phyloP scores from a whole-genome alignment of 1,140 invertebrate genomes.

The Drosophila fuyamai region DNA sequence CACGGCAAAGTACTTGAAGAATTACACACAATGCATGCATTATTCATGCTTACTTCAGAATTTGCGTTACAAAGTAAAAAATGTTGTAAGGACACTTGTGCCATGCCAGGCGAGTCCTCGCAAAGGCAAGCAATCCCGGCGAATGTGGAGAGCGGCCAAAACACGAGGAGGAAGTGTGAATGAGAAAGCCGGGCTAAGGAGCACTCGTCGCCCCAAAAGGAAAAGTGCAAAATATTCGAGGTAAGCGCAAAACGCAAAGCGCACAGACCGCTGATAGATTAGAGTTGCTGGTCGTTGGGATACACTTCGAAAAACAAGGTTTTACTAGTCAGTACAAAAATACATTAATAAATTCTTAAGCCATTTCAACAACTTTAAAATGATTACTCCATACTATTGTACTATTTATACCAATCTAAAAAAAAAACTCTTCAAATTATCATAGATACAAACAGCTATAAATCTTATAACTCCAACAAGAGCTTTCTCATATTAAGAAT shows the following conservation, averaged over 20 bases:
- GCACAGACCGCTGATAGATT: constrained; percentile 70
- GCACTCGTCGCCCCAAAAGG: constrained; percentile 13
- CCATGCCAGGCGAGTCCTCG: constrained; percentile 45
- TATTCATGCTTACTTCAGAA: constrained; percentile 83
- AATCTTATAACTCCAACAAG: too few relatives aligned
- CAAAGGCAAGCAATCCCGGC: constrained; percentile 14
- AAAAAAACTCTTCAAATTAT: too few relatives aligned
- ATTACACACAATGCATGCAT: constrained; percentile 82
- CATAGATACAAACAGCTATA: too few relatives aligned
- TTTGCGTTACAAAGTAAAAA: constrained; percentile 83
- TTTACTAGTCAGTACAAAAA: too few relatives aligned
- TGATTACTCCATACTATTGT: too few relatives aligned
- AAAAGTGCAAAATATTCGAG: constrained; percentile 64
- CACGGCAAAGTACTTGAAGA: constrained; percentile 79
- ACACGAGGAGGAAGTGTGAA: constrained; percentile 72
- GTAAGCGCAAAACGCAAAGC: constrained; percentile 40
- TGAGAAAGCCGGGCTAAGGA: constrained; percentile 33
- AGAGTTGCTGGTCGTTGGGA: constrained; percentile 51
- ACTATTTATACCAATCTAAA: too few relatives aligned
- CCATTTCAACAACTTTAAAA: too few relatives aligned
- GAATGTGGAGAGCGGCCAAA: constrained; percentile 32
- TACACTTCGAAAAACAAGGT: constrained; percentile 7
- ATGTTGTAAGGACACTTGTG: constrained; percentile 79
- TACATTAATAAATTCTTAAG: too few relatives aligned
- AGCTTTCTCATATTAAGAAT: too few relatives aligned